Base-by-base conservation (phyloP, 2,888 invertebrate genomes). In the Ornithoptera priamus region DNA sequence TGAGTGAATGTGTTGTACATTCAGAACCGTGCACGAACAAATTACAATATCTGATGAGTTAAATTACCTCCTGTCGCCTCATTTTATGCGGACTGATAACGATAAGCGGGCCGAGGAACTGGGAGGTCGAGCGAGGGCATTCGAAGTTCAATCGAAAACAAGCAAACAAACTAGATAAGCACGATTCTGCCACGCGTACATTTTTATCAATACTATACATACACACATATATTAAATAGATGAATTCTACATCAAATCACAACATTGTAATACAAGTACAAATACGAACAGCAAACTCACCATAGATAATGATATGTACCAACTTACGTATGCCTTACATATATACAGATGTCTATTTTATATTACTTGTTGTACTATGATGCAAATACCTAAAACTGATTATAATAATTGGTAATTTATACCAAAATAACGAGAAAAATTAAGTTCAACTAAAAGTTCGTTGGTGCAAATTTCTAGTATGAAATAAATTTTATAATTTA, bases 51-150 rank as follows among this genome's bases (percentile, higher is more conserved):
- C 77, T 79, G 82, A 82, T 83, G 84, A 86, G 84, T 85, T 85
- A 86, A 63, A 86, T 84, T 87, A 86, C 85, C 85, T 85, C 84
- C 82, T 81, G 84, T 74, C 84, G 85, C 82, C 88, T 85, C 88
- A 85, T 90, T 92, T 86, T 92, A 92, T 91, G 88, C 81, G 82
- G 77, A 79, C 85, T 84, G 86, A 85, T 85, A 84, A 80, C 82
- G 91, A 92, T 92, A 92, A 92, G 88, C 86, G 82, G 82, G 83
- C 84, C 83, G 85, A 80, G 84, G 85, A 86, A 85, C 86, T 82
- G 84, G 83, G 88, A 88, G 92, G 92, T 92, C 92, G 88, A 78
- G 85, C 81, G 90, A 90, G 92, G 92, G 89, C 91, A 90, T 85
- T 80, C 87, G 88, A 89, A 88, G 90, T 90, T 87, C 88, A 88